A percentile compares a stretch with the other conserved stretches of the same genome.
Evolutionary conservation across 92 coral and sea anemone species (phyloP).

Genomic region (Meandrina meandrites): DNA sequence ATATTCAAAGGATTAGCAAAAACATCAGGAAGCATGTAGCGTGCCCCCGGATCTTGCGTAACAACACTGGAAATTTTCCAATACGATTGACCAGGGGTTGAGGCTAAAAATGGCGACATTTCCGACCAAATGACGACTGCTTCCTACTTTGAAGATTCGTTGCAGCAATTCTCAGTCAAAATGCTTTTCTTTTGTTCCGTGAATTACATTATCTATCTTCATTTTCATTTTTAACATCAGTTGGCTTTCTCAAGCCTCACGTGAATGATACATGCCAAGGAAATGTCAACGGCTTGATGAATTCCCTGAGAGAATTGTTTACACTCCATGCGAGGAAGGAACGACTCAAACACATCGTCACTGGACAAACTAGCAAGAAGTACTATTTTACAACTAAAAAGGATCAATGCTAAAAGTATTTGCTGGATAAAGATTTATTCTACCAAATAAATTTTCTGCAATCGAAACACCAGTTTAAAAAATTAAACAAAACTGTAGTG

Average conservation of each 20-base stretch:
- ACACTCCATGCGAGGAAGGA: neutral
- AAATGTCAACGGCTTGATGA: neutral
- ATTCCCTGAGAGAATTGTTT: neutral
- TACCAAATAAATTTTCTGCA: neutral
- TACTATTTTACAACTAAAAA: neutral
- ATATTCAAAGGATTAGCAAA: neutral
- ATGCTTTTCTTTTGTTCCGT: neutral
- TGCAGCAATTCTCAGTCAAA: neutral
- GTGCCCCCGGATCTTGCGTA: conserved; percentile 18
- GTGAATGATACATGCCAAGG: neutral
- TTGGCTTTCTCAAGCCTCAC: neutral
- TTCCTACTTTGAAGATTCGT: neutral
- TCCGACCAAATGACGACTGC: conserved; percentile 1
- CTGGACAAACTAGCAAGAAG: neutral
- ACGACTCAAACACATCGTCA: neutral
- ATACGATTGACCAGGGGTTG: neutral
- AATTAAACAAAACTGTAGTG: neutral
- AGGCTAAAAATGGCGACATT: neutral
- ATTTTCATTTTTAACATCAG: neutral
- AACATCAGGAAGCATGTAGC: neutral
- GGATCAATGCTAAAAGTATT: neutral
- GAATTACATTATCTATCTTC: neutral
- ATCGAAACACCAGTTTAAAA: neutral
- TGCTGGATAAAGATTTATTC: neutral
- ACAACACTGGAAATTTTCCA: conserved; percentile 40